Evolutionary conservation across 2,113 vertebrate species (phyloP).

Genomic region (Mobula birostris): DNA sequence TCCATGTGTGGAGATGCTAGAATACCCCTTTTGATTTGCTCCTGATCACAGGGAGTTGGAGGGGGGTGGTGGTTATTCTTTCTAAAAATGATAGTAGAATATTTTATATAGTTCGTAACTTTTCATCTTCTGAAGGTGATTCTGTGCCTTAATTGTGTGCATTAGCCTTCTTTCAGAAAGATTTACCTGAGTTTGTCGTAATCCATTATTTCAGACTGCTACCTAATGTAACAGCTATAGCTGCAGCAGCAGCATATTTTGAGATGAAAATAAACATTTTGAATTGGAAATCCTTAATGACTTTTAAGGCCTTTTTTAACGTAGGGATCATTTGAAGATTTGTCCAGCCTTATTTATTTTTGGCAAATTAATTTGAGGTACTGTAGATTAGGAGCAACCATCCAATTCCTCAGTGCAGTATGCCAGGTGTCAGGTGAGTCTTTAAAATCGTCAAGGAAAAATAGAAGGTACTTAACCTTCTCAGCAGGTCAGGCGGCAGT

Average conservation of each 20-base stretch:
- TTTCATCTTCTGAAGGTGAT: background rate
- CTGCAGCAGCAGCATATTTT: background rate
- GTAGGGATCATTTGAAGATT: background rate
- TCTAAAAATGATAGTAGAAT: background rate
- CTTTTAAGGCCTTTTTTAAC: background rate
- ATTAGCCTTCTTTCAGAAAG: background rate
- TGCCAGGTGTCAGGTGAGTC: background rate
- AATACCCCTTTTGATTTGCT: background rate
- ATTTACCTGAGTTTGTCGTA: background rate
- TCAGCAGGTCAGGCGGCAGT: too few relatives aligned
- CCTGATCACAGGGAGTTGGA: background rate
- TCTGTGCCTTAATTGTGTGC: background rate
- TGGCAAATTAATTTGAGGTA: background rate
- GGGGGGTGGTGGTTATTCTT: background rate
- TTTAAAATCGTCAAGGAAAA: too few relatives aligned
- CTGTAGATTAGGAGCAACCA: too few relatives aligned
- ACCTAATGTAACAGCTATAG: background rate
- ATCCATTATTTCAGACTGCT: background rate
- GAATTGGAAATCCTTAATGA: background rate
- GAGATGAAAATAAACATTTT: background rate
- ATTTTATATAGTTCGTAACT: background rate
- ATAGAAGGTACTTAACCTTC: too few relatives aligned
- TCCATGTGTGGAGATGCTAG: background rate
- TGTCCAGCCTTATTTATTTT: background rate
- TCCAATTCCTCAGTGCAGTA: background rate